Evolutionary conservation across 2,888 invertebrate genomes (phyloP).

Genomic region (Glaucopsyche alexis): DNA sequence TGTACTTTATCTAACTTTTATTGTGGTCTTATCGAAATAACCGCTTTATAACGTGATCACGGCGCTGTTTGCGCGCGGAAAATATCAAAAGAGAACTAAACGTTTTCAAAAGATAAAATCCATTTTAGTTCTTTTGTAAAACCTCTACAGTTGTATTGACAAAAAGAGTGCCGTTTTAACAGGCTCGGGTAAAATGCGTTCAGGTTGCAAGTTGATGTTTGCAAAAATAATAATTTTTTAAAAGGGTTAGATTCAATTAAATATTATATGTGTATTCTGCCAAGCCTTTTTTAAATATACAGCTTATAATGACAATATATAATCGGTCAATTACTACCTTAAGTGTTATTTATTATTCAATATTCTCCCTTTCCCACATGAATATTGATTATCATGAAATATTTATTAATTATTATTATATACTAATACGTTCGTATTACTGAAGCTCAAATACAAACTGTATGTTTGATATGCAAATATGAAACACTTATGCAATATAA

Average conservation of each 20-base stretch:
- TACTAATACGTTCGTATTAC: constrained; percentile 17
- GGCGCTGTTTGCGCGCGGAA: constrained; percentile 13
- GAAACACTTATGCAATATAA: constrained; percentile 17
- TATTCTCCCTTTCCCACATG: background rate
- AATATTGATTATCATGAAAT: background rate
- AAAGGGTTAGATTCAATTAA: background rate
- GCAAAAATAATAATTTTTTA: background rate
- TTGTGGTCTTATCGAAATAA: constrained; percentile 36
- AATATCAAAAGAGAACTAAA: constrained; percentile 15
- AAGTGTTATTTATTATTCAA: no score
- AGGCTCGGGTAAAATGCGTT: background rate
- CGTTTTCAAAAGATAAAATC: constrained; percentile 18
- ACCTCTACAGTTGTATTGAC: constrained; percentile 1
- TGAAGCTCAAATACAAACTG: background rate
- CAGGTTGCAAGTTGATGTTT: background rate
- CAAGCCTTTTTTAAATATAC: background rate
- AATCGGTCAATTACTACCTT: no score
- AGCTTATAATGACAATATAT: no score
- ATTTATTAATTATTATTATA: no score
- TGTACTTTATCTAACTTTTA: constrained; percentile 37
- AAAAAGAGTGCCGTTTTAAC: constrained; percentile 10
- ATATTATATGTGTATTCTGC: background rate
- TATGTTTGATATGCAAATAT: constrained; percentile 7
- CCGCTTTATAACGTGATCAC: constrained; percentile 25
- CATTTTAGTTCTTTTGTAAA: constrained; percentile 13